These are phyloP conservation scores for Leptobrachium leishanense DNA, from an alignment of 2,113 vertebrate genomes.

Conservation along the genomic window DNA sequence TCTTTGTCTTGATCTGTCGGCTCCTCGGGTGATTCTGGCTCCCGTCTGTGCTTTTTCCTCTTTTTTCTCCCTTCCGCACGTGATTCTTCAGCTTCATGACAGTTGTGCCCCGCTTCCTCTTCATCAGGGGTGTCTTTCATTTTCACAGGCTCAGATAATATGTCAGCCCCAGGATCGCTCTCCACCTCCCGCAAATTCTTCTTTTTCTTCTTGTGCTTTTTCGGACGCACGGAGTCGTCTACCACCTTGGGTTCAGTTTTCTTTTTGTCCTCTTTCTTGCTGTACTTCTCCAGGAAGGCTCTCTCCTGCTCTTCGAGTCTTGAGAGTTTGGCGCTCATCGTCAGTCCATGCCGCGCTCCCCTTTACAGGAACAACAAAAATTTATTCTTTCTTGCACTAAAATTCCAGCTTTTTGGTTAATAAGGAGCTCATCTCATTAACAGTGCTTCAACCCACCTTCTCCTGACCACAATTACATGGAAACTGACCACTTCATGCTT, in stretches of 20 bases:
- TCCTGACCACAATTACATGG: too few species aligned
- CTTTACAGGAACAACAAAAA: slow-evolving; percentile 57
- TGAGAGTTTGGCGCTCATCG: slow-evolving; percentile 90
- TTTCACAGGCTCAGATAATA: background rate
- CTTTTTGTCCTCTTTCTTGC: slow-evolving; percentile 46
- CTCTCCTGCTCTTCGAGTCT: slow-evolving; percentile 88
- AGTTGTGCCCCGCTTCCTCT: background rate
- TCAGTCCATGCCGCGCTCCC: slow-evolving; percentile 85
- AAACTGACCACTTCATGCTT: too few species aligned
- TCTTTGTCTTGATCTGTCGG: background rate
- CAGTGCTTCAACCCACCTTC: too few species aligned
- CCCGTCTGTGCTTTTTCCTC: background rate
- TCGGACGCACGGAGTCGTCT: background rate
- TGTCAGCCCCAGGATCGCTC: too few species aligned
- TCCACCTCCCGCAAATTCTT: background rate
- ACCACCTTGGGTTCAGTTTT: background rate
- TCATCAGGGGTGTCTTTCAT: background rate
- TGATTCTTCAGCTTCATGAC: background rate
- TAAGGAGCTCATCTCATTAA: too few species aligned
- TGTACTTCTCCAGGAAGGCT: slow-evolving; percentile 78
- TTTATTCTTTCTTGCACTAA: background rate
- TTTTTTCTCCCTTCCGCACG: background rate
- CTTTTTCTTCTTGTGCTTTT: background rate
- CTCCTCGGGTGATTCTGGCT: background rate
- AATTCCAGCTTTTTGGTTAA: too few species aligned